Evolutionary conservation across 2,113 vertebrate genomes (phyloP).

Genomic region (Solenodon paradoxus): DNA sequence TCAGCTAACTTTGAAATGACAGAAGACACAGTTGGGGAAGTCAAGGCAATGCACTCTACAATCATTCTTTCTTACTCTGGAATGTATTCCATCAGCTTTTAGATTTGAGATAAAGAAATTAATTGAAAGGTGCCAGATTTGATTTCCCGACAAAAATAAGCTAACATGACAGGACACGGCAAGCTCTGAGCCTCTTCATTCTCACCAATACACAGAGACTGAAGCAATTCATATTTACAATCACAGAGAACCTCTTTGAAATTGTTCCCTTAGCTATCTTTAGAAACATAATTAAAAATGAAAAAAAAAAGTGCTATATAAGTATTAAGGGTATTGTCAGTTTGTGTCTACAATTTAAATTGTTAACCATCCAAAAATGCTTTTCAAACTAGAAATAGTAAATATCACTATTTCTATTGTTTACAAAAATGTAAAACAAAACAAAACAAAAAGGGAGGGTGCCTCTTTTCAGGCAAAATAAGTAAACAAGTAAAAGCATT

Average conservation of each 20-base stretch:
- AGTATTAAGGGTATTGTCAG: background rate
- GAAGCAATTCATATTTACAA: slow-evolving; percentile 19
- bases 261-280: slow-evolving; percentile 35
- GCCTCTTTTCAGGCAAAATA: background rate
- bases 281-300: slow-evolving; percentile 39
- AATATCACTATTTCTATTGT: background rate
- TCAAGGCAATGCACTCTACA: background rate
- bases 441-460: accelerated
- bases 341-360: background rate
- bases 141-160: slow-evolving; percentile 66
- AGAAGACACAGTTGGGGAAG: background rate
- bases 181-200: slow-evolving; percentile 36
- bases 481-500: background rate
- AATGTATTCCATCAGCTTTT: slow-evolving; percentile 24
- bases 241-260: slow-evolving; percentile 8
- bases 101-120: slow-evolving; percentile 54
- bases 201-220: slow-evolving; percentile 46
- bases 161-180: slow-evolving; percentile 52
- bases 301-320: background rate
- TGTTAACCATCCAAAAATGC: background rate
- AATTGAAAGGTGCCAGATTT: slow-evolving; percentile 74
- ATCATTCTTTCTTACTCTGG: background rate
- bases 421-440: background rate
- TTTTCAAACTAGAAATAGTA: background rate
- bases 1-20: background rate